phyloP scores from a whole-genome alignment of 1,140 invertebrate genomes.

The Calliphora vicina region DNA sequence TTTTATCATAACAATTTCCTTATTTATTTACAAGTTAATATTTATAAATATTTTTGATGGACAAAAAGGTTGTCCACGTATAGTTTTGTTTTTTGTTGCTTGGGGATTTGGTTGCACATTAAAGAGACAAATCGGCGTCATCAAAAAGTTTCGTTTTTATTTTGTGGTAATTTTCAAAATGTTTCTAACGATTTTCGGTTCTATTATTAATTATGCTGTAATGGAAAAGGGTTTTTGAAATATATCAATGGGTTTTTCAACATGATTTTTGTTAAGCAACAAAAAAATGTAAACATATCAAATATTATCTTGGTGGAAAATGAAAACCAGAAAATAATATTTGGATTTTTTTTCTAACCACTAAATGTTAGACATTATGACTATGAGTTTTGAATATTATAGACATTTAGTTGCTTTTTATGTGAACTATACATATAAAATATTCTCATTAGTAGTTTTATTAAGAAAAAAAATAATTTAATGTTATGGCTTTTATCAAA shows the following conservation, averaged over 20 bases:
- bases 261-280: neutral
- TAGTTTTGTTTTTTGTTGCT: neutral
- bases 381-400: constrained; percentile 7
- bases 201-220: constrained; percentile 25
- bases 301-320: too few species aligned
- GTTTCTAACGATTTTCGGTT: neutral
- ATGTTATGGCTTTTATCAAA: too few species aligned
- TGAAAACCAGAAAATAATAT: too few species aligned
- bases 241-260: neutral
- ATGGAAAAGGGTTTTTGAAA: neutral
- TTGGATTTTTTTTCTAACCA: neutral
- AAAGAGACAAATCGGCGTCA: constrained; percentile 28
- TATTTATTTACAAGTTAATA: neutral
- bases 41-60: neutral
- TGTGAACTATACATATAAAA: neutral
- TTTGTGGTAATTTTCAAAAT: neutral
- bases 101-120: neutral
- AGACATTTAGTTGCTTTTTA: neutral
- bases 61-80: neutral
- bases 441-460: neutral
- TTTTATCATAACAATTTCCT: neutral
- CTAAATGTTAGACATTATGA: constrained; percentile 11
- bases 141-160: neutral
- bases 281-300: constrained; percentile 2
- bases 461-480: neutral